Percentiles rank a stretch among this genome's conserved stretches.
Conservation (phyloP, 1,140 invertebrate genomes). For the Brachionus paranguensis region DNA sequence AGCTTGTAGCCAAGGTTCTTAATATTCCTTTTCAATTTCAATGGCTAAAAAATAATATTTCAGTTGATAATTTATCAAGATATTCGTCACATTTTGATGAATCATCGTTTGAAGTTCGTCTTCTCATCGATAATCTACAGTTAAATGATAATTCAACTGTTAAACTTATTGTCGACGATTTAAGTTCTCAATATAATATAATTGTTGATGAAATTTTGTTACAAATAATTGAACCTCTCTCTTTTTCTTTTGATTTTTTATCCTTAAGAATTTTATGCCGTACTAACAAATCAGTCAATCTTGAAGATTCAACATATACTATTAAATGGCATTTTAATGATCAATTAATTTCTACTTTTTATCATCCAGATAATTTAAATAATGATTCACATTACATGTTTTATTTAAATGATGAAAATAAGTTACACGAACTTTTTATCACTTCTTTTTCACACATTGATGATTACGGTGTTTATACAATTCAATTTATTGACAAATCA, state of each 20-base stretch:
- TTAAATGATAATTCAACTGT: neutral
- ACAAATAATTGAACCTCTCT: neutral
- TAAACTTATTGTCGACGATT: neutral
- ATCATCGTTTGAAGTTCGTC: neutral
- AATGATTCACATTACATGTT: neutral
- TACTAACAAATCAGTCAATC: conserved; percentile 16
- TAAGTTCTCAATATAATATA: neutral
- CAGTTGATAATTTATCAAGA: neutral
- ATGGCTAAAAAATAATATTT: neutral
- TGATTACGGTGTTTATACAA: neutral
- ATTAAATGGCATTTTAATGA: neutral
- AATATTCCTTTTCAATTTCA: neutral
- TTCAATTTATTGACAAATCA: neutral
- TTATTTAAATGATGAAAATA: neutral
- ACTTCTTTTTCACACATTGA: neutral
- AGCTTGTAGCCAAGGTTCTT: neutral
- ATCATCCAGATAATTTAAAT: neutral
- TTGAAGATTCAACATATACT: neutral
- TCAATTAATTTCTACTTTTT: neutral
- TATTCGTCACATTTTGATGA: neutral
- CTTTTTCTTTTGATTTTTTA: neutral
- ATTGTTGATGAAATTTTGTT: neutral
- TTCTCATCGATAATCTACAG: neutral
- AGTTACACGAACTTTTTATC: neutral
- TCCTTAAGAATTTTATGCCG: neutral